These are phyloP conservation scores for Choristoneura rosaceana DNA, from an alignment of 2,888 invertebrate genomes.

Conservation along the genomic window DNA sequence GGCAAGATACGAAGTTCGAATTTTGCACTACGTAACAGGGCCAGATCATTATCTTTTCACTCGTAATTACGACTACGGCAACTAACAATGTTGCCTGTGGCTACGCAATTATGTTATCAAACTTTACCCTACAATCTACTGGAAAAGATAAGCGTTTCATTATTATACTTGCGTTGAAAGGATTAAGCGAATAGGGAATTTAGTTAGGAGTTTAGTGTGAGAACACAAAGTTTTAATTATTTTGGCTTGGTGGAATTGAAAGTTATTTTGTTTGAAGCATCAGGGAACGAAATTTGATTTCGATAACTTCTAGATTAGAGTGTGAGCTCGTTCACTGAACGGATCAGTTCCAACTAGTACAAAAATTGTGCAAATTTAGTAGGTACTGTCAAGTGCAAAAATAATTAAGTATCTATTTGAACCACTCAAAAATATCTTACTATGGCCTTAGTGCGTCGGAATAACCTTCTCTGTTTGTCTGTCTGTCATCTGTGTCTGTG, in stretches of 20 bases:
- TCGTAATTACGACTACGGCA: constrained; percentile 10
- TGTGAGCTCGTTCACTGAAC: too few relatives aligned
- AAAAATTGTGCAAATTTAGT: too few relatives aligned
- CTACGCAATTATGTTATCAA: constrained; percentile 23
- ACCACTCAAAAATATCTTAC: too few relatives aligned
- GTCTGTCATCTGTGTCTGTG: too few relatives aligned
- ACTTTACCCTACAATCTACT: constrained; percentile 12
- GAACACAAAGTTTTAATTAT: constrained; percentile 7
- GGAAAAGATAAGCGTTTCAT: constrained; percentile 22
- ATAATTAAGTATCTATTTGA: too few relatives aligned
- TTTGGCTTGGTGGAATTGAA: background rate
- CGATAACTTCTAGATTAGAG: background rate
- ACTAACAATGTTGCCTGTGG: constrained; percentile 19
- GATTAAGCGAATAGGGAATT: background rate
- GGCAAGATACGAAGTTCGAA: too few relatives aligned
- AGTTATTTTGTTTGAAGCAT: background rate
- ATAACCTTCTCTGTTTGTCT: too few relatives aligned
- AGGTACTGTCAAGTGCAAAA: too few relatives aligned
- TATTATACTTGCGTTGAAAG: background rate
- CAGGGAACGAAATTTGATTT: background rate
- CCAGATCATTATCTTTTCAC: constrained; percentile 26
- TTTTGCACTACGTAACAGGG: too few relatives aligned
- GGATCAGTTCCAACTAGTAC: too few relatives aligned
- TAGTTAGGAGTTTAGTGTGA: background rate
- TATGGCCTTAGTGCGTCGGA: too few relatives aligned